phyloP scores from a whole-genome alignment of 1,140 invertebrate species.

The Drosophila lacertosa region DNA sequence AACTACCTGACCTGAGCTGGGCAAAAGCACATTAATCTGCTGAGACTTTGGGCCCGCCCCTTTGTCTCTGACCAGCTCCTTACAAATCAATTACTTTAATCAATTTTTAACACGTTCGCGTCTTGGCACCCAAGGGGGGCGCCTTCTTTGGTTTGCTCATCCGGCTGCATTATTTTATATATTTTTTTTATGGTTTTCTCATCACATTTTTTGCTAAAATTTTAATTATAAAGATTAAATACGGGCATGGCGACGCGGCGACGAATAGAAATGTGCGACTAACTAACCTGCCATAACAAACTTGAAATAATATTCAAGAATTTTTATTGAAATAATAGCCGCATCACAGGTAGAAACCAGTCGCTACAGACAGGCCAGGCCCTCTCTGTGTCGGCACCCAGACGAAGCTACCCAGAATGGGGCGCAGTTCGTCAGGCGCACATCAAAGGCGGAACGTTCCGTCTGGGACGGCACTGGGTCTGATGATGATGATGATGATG shows the following conservation, averaged over 20 bases:
- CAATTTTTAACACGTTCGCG: conserved; percentile 78
- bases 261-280: conserved; percentile 36
- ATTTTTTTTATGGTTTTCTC: background rate
- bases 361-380: background rate
- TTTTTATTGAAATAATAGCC: conserved; percentile 80
- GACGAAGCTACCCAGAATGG: conserved; percentile 22
- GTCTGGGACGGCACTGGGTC: conserved; percentile 11
- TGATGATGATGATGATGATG: conserved; percentile 43
- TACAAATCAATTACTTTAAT: conserved; percentile 79
- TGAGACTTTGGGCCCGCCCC: conserved; percentile 1
- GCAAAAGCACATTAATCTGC: conserved; percentile 31
- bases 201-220: conserved; percentile 58
- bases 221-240: conserved; percentile 82
- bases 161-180: background rate
- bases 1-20: conserved; percentile 23
- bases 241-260: conserved; percentile 40
- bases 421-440: conserved; percentile 73
- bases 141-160: conserved; percentile 31
- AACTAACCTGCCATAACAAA: conserved; percentile 80
- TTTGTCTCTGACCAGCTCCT: conserved; percentile 15
- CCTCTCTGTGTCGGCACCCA: no score
- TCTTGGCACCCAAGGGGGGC: conserved; percentile 54
- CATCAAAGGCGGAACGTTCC: conserved; percentile 71
- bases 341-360: conserved; percentile 46
- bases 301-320: conserved; percentile 81